Conservation (phyloP, 1,140 invertebrate genomes). For the Argopecten irradians region DNA sequence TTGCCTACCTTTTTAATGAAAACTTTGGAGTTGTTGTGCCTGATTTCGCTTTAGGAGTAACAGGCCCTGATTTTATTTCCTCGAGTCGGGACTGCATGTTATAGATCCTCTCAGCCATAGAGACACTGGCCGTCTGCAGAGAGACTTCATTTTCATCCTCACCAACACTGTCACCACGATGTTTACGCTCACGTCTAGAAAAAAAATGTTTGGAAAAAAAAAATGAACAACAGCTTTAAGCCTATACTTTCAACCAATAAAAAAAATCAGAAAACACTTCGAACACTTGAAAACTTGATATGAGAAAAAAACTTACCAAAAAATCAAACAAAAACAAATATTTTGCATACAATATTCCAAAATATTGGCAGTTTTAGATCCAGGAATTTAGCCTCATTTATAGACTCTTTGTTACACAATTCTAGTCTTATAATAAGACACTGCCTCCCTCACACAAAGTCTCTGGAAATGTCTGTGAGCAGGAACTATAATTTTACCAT, state of each 20-base stretch:
- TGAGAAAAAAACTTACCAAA: too few species aligned
- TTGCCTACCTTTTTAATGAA: slow-evolving; percentile 32
- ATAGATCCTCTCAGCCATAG: slow-evolving; percentile 64
- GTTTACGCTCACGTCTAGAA: neutral
- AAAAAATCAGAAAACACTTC: too few species aligned
- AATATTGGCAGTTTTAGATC: too few species aligned
- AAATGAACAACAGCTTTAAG: too few species aligned
- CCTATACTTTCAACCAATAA: too few species aligned
- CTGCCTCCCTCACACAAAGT: neutral
- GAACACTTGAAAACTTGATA: too few species aligned
- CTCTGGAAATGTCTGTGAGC: neutral
- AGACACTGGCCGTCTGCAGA: neutral
- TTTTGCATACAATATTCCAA: too few species aligned
- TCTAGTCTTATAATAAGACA: neutral
- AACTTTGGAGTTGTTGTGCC: slow-evolving; percentile 61
- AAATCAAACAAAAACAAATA: too few species aligned
- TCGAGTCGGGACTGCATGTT: slow-evolving; percentile 62
- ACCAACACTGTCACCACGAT: slow-evolving; percentile 8
- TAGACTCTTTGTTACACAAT: neutral
- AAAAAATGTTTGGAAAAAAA: neutral
- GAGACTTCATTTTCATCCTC: slow-evolving; percentile 48
- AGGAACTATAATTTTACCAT: neutral
- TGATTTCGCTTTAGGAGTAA: slow-evolving; percentile 57
- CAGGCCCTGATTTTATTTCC: slow-evolving; percentile 53
- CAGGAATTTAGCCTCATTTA: neutral